Percentiles rank a stretch among this genome's conserved stretches.
phyloP scores from a whole-genome alignment of 2,797 vertebrate species.

The Parauchenoglanis ngamensis region DNA sequence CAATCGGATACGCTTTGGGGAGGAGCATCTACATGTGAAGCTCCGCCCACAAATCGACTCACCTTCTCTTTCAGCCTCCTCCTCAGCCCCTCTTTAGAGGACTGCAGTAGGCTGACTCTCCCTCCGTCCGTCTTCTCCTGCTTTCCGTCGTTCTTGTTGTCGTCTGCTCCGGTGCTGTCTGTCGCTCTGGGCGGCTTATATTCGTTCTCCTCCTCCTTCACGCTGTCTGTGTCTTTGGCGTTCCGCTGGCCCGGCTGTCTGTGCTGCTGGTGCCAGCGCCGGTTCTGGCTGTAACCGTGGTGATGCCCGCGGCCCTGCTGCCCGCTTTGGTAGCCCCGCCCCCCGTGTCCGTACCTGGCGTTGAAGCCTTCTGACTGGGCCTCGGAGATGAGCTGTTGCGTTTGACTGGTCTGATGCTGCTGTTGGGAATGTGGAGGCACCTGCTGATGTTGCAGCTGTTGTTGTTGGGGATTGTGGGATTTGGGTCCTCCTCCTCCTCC shows the following conservation, averaged over 20 bases:
- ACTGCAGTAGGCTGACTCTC: slow-evolving; percentile 90
- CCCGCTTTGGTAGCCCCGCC: slow-evolving; percentile 81
- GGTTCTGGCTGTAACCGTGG: slow-evolving; percentile 95
- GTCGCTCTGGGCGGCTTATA: slow-evolving; percentile 46
- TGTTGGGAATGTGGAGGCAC: slow-evolving; percentile 66
- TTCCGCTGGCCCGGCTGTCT: slow-evolving; percentile 79
- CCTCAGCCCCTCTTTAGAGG: slow-evolving; percentile 93
- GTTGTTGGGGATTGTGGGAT: slow-evolving; percentile 61
- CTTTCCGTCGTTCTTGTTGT: slow-evolving; percentile 68
- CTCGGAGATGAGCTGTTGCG: slow-evolving; percentile 69
- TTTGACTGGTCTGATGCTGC: slow-evolving; percentile 78
- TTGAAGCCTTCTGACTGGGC: slow-evolving; percentile 72
- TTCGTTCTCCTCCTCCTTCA: slow-evolving; percentile 64
- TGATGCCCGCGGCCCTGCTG: slow-evolving; percentile 79
- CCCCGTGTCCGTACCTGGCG: slow-evolving; percentile 79
- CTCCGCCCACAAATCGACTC: slow-evolving; percentile 49
- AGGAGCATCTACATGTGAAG: not conserved
- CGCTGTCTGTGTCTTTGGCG: slow-evolving; percentile 87
- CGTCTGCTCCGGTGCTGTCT: slow-evolving; percentile 55
- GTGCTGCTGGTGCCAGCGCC: slow-evolving; percentile 92
- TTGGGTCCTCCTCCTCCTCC: slow-evolving; percentile 58
- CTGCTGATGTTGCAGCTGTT: slow-evolving; percentile 73
- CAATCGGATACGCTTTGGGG: not conserved
- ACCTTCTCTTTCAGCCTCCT: slow-evolving; percentile 97
- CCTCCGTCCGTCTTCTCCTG: slow-evolving; percentile 71